Conservation (phyloP, 2,888 invertebrate species). For the Nomada hirtipes region DNA sequence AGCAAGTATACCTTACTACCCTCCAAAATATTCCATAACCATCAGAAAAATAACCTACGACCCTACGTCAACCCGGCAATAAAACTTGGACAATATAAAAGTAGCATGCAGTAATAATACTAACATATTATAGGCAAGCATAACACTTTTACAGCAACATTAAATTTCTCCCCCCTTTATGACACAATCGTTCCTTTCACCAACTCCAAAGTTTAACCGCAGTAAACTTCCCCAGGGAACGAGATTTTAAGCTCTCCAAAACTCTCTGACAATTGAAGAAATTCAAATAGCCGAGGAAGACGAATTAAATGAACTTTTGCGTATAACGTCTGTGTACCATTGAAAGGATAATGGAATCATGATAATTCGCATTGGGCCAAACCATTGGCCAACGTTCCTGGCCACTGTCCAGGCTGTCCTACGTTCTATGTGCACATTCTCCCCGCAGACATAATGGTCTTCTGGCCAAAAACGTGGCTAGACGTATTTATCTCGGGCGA, state of each 20-base stretch:
- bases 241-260: no score
- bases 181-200: no score
- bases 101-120: neutral
- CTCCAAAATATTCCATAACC: no score
- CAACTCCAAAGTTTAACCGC: no score
- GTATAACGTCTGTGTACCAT: slow-evolving; percentile 47
- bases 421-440: slow-evolving; percentile 48
- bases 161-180: no score
- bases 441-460: slow-evolving; percentile 63
- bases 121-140: no score
- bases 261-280: neutral
- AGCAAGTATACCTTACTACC: no score
- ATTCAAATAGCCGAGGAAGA: neutral
- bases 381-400: slow-evolving; percentile 75
- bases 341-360: slow-evolving; percentile 73
- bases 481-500: slow-evolving; percentile 72
- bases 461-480: slow-evolving; percentile 73
- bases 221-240: no score
- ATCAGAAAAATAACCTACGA: no score
- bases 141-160: no score
- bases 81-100: neutral
- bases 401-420: slow-evolving; percentile 74
- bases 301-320: slow-evolving; percentile 13
- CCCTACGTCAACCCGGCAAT: no score
- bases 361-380: slow-evolving; percentile 63